Evolutionary conservation across 2,888 invertebrate species (phyloP).

Genomic region (Biston betularia): DNA sequence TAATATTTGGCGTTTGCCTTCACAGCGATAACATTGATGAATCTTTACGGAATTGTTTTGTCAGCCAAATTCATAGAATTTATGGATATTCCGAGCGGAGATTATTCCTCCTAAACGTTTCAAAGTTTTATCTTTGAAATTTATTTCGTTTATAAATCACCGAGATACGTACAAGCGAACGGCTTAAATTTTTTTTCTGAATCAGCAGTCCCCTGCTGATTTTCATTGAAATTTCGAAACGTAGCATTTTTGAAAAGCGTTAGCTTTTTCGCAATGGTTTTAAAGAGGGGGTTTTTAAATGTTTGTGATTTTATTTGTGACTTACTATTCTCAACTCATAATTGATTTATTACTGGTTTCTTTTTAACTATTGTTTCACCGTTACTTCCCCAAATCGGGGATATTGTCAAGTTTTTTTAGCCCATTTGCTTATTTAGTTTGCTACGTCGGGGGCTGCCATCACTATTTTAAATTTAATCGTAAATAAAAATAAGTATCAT

Average conservation of each 20-base stretch:
- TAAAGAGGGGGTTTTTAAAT: no score
- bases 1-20: not conserved
- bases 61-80: conserved; percentile 38
- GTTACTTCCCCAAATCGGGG: no score
- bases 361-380: no score
- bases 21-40: conserved; percentile 16
- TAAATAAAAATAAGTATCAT: no score
- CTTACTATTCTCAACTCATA: no score
- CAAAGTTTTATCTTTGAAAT: conserved; percentile 55
- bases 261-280: conserved; percentile 6
- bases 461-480: no score
- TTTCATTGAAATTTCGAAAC: conserved; percentile 22
- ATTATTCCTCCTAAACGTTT: conserved; percentile 47
- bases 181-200: conserved; percentile 44
- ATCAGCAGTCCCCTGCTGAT: conserved; percentile 16
- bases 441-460: no score
- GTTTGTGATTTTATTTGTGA: no score
- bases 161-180: conserved; percentile 45
- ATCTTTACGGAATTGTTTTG: conserved; percentile 29
- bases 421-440: no score
- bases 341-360: no score
- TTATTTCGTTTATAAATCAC: conserved; percentile 60
- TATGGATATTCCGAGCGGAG: conserved; percentile 45
- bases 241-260: conserved; percentile 19
- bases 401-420: no score